A percentile compares a stretch with the other conserved stretches of the same genome.
Evolutionary conservation across 2,113 vertebrate species (phyloP).

Genomic region (Notarius quadriscutis): DNA sequence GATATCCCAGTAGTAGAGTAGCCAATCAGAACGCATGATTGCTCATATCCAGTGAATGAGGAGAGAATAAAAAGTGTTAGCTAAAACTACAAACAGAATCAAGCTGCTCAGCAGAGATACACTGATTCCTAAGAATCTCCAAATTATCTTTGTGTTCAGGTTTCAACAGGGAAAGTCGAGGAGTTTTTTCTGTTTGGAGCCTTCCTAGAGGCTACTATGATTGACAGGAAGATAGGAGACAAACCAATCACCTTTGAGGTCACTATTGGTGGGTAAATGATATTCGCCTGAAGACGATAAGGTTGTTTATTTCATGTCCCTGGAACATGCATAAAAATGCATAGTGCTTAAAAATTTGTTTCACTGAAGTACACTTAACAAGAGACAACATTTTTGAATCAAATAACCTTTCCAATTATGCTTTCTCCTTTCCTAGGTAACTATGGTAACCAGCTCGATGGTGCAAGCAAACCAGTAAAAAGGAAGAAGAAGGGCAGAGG

Average conservation of each 20-base stretch:
- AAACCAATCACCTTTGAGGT: slow-evolving; percentile 94
- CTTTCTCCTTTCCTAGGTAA: slow-evolving; percentile 77
- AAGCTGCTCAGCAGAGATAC: neutral
- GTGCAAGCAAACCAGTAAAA: slow-evolving; percentile 69
- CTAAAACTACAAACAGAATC: neutral
- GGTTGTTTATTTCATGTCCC: neutral
- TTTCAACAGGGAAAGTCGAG: slow-evolving; percentile 86
- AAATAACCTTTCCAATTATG: slow-evolving; percentile 9
- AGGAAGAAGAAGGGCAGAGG: slow-evolving; percentile 74
- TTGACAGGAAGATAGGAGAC: slow-evolving; percentile 94
- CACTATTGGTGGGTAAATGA: slow-evolving; percentile 83
- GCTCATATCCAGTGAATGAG: too few relatives aligned
- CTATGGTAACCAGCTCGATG: slow-evolving; percentile 90
- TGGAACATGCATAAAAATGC: neutral
- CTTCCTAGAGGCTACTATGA: slow-evolving; percentile 96
- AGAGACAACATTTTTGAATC: neutral
- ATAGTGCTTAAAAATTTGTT: neutral
- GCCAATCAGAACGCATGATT: too few relatives aligned
- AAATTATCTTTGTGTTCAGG: slow-evolving; percentile 24
- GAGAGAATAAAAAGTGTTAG: too few relatives aligned
- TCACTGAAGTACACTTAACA: neutral
- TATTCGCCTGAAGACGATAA: neutral
- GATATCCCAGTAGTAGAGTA: too few relatives aligned
- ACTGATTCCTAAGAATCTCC: neutral
- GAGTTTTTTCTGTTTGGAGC: slow-evolving; percentile 96